Evolutionary conservation across 2,797 vertebrate species (phyloP).

Genomic region (Fistularia tabacaria): DNA sequence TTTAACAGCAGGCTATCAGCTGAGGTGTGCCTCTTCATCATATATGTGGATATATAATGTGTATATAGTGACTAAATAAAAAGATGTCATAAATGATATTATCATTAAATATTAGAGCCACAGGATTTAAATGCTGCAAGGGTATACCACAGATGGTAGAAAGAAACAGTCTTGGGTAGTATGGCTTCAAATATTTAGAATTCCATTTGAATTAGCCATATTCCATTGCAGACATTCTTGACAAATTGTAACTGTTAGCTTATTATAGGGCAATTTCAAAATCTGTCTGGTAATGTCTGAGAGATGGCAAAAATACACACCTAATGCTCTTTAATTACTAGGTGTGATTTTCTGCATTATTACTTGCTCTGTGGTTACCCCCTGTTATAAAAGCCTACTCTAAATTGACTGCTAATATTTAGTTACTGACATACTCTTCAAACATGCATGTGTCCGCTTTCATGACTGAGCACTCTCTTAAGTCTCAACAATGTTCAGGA

Average conservation of each 20-base stretch:
- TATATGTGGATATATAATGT: too few relatives aligned
- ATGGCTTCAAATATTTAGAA: conserved; percentile 26
- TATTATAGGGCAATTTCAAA: conserved; percentile 49
- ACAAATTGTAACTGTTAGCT: conserved; percentile 31
- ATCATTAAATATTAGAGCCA: conserved; percentile 33
- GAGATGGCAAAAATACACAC: conserved; percentile 30
- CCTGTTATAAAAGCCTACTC: conserved; percentile 16
- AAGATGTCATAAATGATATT: not conserved
- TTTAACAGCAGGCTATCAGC: conserved; percentile 40
- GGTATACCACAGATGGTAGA: conserved; percentile 42
- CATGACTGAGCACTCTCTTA: too few relatives aligned
- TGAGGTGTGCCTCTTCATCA: conserved; percentile 32
- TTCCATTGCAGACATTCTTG: conserved; percentile 27
- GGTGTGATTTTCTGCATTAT: conserved; percentile 59
- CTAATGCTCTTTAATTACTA: conserved; percentile 37
- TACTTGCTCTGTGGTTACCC: conserved; percentile 33
- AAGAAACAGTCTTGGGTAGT: conserved; percentile 39
- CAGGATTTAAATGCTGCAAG: conserved; percentile 2
- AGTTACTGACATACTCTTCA: too few relatives aligned
- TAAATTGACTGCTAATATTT: not conserved
- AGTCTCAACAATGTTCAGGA: too few relatives aligned
- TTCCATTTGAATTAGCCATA: conserved; percentile 50
- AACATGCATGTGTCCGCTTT: too few relatives aligned
- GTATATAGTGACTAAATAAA: conserved; percentile 2
- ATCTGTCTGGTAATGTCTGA: conserved; percentile 30